Percentiles rank a stretch among this genome's conserved stretches.
These are phyloP conservation scores for Atractosteus spatula DNA, from an alignment of 2,113 vertebrate species.

Conservation along the genomic window DNA sequence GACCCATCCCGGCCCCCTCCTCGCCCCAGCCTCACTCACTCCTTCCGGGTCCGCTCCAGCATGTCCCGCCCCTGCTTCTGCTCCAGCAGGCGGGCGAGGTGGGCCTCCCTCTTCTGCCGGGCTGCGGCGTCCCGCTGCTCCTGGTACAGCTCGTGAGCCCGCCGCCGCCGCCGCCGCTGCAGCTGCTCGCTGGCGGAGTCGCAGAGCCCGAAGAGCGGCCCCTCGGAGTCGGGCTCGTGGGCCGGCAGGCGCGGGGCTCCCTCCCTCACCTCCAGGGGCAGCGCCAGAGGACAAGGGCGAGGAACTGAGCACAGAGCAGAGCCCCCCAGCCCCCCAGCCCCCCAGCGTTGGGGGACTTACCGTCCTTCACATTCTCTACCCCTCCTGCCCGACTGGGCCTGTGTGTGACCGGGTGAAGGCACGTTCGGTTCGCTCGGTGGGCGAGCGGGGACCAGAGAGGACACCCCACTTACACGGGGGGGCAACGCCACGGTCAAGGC, in stretches of 20 bases:
- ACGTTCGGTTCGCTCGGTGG: too few species aligned
- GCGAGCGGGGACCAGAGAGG: too few species aligned
- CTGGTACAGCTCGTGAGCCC: constrained; percentile 53
- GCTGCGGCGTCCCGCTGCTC: constrained; percentile 57
- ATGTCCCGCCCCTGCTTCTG: constrained; percentile 62
- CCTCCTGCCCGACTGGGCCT: too few species aligned
- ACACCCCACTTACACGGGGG: too few species aligned
- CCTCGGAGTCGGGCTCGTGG: constrained; percentile 42
- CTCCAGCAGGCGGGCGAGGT: constrained; percentile 51
- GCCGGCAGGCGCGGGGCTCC: constrained; percentile 42
- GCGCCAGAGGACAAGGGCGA: neutral
- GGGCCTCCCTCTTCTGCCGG: constrained; percentile 40
- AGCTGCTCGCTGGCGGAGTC: constrained; percentile 35
- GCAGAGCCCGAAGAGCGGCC: constrained; percentile 47
- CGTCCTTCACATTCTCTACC: neutral
- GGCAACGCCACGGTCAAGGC: too few species aligned
- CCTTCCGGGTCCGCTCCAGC: constrained; percentile 53
- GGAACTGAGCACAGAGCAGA: neutral
- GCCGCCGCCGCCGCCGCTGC: constrained; percentile 36
- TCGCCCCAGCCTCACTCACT: constrained; percentile 53
- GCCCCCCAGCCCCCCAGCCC: too few species aligned
- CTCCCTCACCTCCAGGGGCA: constrained; percentile 53
- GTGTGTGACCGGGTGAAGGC: too few species aligned
- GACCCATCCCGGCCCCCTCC: neutral
- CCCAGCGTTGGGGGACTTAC: neutral